Conservation (phyloP, 2,888 invertebrate species). For the Nineta flava region DNA sequence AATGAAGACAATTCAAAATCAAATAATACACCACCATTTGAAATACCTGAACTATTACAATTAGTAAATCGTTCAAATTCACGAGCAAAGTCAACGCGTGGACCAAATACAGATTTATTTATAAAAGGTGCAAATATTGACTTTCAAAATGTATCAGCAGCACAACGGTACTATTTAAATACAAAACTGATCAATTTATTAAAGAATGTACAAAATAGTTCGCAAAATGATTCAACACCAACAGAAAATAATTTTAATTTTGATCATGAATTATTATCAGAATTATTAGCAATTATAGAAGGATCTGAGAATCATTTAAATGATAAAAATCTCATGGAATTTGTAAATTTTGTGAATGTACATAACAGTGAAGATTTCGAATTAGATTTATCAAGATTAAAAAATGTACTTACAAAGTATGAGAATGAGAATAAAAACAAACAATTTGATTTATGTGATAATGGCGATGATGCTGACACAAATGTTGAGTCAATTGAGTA, state of each 20-base stretch:
- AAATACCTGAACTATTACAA: slow-evolving; percentile 20
- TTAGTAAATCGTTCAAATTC: slow-evolving; percentile 9
- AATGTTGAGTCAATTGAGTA: slow-evolving; percentile 2
- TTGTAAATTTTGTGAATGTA: slow-evolving; percentile 24
- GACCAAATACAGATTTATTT: slow-evolving; percentile 4
- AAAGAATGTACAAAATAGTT: slow-evolving; percentile 17
- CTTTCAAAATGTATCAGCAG: slow-evolving; percentile 12
- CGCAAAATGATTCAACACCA: slow-evolving; percentile 14
- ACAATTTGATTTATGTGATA: slow-evolving; percentile 10
- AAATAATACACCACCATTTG: slow-evolving; percentile 14
- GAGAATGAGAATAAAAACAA: slow-evolving; percentile 15
- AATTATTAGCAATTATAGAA: slow-evolving; percentile 21
- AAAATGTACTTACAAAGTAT: slow-evolving; percentile 21
- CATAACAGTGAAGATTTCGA: slow-evolving; percentile 22
- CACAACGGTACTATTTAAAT: slow-evolving; percentile 17
- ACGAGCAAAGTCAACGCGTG: slow-evolving; percentile 1
- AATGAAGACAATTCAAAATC: slow-evolving; percentile 17
- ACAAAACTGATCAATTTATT: slow-evolving; percentile 18
- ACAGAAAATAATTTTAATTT: slow-evolving; percentile 18
- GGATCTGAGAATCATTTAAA: slow-evolving; percentile 18
- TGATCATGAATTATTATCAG: slow-evolving; percentile 20
- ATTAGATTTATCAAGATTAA: slow-evolving; percentile 20
- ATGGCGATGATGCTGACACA: background rate
- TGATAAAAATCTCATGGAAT: slow-evolving; percentile 22
- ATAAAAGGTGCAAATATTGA: slow-evolving; percentile 3